A percentile compares a stretch with the other conserved stretches of the same genome.
phyloP scores from a whole-genome alignment of 2,797 vertebrate genomes.

The Cirrhinus molitorella region DNA sequence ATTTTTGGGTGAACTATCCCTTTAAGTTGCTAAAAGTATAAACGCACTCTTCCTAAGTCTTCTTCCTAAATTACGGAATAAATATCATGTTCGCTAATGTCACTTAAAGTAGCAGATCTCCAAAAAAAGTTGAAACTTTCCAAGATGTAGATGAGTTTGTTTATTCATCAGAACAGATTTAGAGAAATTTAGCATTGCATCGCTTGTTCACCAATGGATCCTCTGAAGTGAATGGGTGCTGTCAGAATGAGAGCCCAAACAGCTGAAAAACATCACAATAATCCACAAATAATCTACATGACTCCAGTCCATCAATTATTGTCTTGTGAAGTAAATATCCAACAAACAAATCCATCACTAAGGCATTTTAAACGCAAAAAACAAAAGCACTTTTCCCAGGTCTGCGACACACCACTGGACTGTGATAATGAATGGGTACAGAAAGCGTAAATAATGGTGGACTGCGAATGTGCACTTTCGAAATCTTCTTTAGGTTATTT shows the following conservation, averaged over 20 bases:
- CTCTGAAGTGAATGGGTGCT: no score
- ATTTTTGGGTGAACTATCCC: no score
- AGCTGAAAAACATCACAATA: background rate
- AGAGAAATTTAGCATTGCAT: no score
- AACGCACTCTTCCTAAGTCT: background rate
- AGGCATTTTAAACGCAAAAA: background rate
- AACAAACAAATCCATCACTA: background rate
- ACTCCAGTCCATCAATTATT: background rate
- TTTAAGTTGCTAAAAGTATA: background rate
- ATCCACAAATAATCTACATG: background rate
- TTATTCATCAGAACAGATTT: no score
- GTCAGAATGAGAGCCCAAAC: no score
- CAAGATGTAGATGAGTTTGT: background rate
- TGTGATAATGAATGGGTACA: background rate
- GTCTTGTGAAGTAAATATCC: background rate
- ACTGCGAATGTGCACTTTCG: background rate
- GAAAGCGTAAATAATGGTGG: slow-evolving; percentile 19
- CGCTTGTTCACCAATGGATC: no score
- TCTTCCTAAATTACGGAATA: background rate
- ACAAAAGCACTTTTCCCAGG: background rate
- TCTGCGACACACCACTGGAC: background rate
- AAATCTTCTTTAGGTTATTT: slow-evolving; percentile 29
- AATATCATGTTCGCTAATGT: background rate
- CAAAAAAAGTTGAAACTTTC: no score
- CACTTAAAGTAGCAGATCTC: no score